A percentile compares a stretch with the other conserved stretches of the same genome.
These are phyloP conservation scores for Andrena camellia DNA, from an alignment of 2,888 invertebrate species.

Conservation along the genomic window DNA sequence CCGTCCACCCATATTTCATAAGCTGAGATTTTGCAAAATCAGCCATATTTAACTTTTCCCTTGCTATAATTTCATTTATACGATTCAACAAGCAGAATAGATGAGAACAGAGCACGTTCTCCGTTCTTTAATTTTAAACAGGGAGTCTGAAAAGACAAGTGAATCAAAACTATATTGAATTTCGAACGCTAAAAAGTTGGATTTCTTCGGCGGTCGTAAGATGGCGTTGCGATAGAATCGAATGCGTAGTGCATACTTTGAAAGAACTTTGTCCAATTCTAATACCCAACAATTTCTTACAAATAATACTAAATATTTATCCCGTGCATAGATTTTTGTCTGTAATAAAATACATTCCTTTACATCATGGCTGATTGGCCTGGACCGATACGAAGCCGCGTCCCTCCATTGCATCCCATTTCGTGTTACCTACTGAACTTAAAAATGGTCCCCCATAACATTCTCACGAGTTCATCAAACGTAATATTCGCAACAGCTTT, in stretches of 20 bases:
- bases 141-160: conserved; percentile 7
- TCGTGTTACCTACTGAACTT: neutral
- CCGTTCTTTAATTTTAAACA: conserved; percentile 1
- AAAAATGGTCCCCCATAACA: conserved; percentile 4
- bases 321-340: too few relatives aligned
- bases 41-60: conserved; percentile 68
- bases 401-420: neutral
- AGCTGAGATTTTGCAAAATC: conserved; percentile 91
- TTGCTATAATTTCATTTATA: neutral
- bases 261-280: conserved; percentile 49
- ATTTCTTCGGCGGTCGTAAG: neutral
- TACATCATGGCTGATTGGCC: neutral
- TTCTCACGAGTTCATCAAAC: conserved; percentile 2
- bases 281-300: neutral
- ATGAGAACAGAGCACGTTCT: neutral
- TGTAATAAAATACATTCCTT: neutral
- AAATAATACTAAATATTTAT: neutral
- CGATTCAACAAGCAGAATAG: neutral
- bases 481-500: conserved; percentile 19
- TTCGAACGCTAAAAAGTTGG: neutral
- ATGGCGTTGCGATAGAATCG: conserved; percentile 24
- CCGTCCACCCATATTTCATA: conserved; percentile 92
- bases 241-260: neutral
- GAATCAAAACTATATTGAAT: conserved; percentile 14
- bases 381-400: neutral